phyloP scores from a whole-genome alignment of 2,113 vertebrate genomes.

The Polypterus senegalus region DNA sequence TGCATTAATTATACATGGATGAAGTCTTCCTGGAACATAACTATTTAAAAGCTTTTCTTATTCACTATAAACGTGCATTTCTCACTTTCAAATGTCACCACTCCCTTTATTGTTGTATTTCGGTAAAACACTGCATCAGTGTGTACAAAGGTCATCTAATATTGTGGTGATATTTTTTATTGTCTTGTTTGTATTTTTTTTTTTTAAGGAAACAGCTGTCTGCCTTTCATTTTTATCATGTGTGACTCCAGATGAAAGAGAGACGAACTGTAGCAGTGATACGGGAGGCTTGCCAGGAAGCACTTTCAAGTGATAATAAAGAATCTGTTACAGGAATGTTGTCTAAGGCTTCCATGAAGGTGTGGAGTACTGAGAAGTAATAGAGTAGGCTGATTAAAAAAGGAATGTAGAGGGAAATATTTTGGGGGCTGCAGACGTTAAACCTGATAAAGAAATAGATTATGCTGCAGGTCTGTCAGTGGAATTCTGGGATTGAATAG shows the following conservation, averaged over 20 bases:
- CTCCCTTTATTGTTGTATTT: too few relatives aligned
- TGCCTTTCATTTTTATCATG: neutral
- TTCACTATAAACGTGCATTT: too few relatives aligned
- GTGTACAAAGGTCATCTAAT: too few relatives aligned
- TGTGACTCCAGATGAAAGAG: neutral
- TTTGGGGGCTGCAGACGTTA: slow-evolving; percentile 24
- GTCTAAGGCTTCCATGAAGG: neutral
- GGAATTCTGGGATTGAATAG: too few relatives aligned
- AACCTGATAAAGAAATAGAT: slow-evolving; percentile 32
- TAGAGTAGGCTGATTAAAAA: neutral
- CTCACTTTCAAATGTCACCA: too few relatives aligned
- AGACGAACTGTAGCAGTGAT: neutral
- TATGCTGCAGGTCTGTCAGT: slow-evolving; percentile 12
- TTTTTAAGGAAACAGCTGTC: slow-evolving; percentile 1
- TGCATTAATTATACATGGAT: too few relatives aligned
- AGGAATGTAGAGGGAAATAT: slow-evolving; percentile 20
- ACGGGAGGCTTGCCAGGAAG: neutral
- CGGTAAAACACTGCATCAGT: too few relatives aligned
- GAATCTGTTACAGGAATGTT: neutral
- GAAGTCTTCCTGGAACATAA: too few relatives aligned
- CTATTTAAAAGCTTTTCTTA: too few relatives aligned
- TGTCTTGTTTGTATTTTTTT: neutral
- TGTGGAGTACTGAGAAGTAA: neutral
- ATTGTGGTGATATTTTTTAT: too few relatives aligned
- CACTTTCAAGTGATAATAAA: neutral